Evolutionary conservation across 1,140 invertebrate genomes (phyloP).

Genomic region (Propsilocerus akamusi): DNA sequence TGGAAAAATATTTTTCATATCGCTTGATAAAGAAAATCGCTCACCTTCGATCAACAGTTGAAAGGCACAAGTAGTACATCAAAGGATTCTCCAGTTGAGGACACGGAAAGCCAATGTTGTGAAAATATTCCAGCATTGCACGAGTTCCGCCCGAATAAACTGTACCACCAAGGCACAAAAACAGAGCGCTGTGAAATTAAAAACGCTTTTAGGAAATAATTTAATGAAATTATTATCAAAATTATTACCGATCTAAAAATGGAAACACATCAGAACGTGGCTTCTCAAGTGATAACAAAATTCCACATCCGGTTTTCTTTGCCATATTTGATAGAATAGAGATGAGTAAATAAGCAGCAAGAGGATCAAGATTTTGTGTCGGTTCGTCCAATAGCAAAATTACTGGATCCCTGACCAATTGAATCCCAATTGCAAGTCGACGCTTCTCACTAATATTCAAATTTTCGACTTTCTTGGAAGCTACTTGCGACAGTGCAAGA

Average conservation of each 20-base stretch:
- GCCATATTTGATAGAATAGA: constrained; percentile 84
- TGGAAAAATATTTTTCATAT: neutral
- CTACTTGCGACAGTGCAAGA: constrained; percentile 67
- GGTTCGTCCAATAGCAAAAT: constrained; percentile 76
- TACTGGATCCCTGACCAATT: constrained; percentile 76
- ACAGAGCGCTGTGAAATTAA: constrained; percentile 29
- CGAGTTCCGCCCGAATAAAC: constrained; percentile 80
- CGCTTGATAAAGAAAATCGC: neutral
- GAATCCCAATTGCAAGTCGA: constrained; percentile 66
- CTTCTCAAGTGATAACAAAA: constrained; percentile 80
- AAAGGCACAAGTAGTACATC: constrained; percentile 86
- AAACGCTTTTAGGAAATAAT: neutral
- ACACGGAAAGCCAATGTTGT: constrained; percentile 80
- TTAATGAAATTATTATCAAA: neutral
- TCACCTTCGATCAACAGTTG: constrained; percentile 75
- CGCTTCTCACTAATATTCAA: constrained; percentile 69
- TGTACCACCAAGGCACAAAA: constrained; percentile 73
- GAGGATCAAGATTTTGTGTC: constrained; percentile 73
- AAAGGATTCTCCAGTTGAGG: constrained; percentile 81
- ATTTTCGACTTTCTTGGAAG: constrained; percentile 58
- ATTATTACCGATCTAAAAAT: constrained; percentile 52
- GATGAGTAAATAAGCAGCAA: constrained; percentile 81
- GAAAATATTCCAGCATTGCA: constrained; percentile 79
- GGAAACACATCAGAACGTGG: constrained; percentile 84
- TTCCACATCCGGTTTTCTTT: constrained; percentile 73